Conservation (phyloP, 2,797 vertebrate species). For the Neopelma chrysocephalum region DNA sequence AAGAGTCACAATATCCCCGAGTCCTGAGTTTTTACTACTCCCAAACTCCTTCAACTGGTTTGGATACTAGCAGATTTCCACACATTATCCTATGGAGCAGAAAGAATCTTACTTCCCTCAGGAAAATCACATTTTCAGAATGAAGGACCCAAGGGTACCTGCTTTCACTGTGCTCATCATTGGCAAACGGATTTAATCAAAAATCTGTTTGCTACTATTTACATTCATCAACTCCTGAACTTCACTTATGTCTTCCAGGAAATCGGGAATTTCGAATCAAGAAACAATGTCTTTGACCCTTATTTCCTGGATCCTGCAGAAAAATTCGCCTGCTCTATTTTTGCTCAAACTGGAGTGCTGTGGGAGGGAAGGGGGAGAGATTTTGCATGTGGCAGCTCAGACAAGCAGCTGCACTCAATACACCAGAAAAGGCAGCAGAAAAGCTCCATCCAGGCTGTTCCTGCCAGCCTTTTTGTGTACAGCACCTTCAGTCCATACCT, state of each 20-base stretch:
- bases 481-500: neutral
- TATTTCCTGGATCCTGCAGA: neutral
- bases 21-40: neutral
- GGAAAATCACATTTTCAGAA: neutral
- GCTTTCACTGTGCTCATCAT: neutral
- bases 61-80: neutral
- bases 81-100: neutral
- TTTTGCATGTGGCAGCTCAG: neutral
- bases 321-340: neutral
- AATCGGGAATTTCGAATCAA: neutral
- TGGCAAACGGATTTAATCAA: neutral
- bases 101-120: neutral
- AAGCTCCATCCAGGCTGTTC: neutral
- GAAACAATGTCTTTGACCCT: neutral
- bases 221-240: neutral
- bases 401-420: neutral
- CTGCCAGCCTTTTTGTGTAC: neutral
- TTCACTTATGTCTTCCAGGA: neutral
- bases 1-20: neutral
- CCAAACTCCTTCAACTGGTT: neutral
- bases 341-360: rapidly evolving
- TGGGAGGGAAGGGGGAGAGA: rapidly evolving
- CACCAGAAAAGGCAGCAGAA: neutral
- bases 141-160: neutral
- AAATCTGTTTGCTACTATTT: neutral